Evolutionary conservation across 2,888 invertebrate species (phyloP), one percentile per base, ranked within the genome.

Genomic region (Cryptocephalus moraei): DNA sequence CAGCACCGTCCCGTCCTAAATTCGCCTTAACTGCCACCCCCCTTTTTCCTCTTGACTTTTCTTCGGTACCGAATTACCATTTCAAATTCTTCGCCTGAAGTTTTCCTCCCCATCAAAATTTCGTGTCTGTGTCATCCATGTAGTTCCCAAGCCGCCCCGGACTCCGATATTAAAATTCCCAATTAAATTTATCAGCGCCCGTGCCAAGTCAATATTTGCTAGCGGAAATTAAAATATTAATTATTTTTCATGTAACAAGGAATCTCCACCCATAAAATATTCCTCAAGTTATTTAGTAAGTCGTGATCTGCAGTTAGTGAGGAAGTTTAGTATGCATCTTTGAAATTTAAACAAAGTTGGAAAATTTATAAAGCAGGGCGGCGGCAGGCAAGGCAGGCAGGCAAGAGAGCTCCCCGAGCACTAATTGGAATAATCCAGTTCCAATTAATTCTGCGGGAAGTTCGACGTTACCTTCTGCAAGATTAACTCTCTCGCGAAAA

Each of bases 341-440:
- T 51, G 57, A 60, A 62, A 63, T 61, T 64, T 63, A 62, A 64
- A 64, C 64, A 64, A 64, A 64, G 61, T 62, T 57, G 53, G 63
- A 63, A 64, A 63, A 64, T 65, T 64, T 65, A 63, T 64, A 63
- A 62, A 62, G 63, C 53, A 56, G 50, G 31, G 4, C n/a, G 9
- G 10, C 2, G 9, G 9, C 9, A 32, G 8, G 42, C 10, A 14
- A 13, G 13, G 11, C 33, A 12, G 43, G 58, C 56, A 56, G 57
- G 61, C 59, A 61, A 58, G 59, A 56, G 59, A 62, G 60, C 62
- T 34, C 62, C 60, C 56, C 44, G 56, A 62, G 55, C 63, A 63
- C 65, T 68, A 69, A 69, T 67, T 68, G 67, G 66, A 66, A 67
- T 69, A 69, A 69, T 69, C 68, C 67, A 64, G 59, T 65, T 64